Percentiles rank a stretch among this genome's conserved stretches.
These are phyloP conservation scores for Lithobates sylvaticus DNA, from an alignment of 2,797 vertebrate species.

Conservation along the genomic window DNA sequence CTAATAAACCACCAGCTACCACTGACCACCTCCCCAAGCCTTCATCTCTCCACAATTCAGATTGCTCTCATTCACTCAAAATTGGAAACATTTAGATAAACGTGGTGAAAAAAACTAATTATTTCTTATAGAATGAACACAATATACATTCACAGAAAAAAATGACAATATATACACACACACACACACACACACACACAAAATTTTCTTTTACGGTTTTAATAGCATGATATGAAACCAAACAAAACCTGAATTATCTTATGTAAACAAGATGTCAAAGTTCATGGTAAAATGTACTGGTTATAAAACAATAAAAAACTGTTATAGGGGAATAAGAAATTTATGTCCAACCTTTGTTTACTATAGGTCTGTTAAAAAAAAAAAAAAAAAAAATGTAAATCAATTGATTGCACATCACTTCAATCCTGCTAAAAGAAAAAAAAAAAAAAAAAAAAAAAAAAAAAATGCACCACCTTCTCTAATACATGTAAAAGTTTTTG, in stretches of 20 bases:
- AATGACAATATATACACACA: not conserved
- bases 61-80: too few relatives aligned
- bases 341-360: not conserved
- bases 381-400: not conserved
- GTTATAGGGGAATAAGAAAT: not conserved
- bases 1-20: too few relatives aligned
- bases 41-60: too few relatives aligned
- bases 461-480: not conserved
- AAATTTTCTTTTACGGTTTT: too few relatives aligned
- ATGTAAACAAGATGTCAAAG: not conserved
- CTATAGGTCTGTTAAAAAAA: not conserved
- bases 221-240: too few relatives aligned
- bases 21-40: too few relatives aligned
- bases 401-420: conserved; percentile 10
- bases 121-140: not conserved
- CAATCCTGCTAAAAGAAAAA: not conserved
- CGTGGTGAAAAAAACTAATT: too few relatives aligned
- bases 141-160: not conserved
- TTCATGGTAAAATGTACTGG: not conserved
- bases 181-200: too few relatives aligned
- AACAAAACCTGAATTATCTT: not conserved
- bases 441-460: too few relatives aligned
- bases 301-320: too few relatives aligned
- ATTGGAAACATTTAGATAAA: too few relatives aligned
- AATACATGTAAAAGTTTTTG: not conserved